Evolutionary conservation across 2,888 invertebrate species (phyloP), one percentile per base, ranked within the genome.

Genomic region (Drosophila pegasa): DNA sequence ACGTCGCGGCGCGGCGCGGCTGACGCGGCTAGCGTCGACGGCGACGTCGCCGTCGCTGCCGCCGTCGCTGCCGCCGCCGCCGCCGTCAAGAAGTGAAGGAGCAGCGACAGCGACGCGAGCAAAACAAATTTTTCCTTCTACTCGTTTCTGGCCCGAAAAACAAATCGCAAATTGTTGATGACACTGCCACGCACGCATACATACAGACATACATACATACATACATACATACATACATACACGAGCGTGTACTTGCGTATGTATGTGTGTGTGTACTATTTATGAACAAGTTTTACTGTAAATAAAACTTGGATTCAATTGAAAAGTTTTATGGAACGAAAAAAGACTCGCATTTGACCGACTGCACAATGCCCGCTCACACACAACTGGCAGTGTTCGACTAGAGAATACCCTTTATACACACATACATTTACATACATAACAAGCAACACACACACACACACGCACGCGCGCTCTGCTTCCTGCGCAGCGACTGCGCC

Each of bases 1-100:
- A 57, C 71, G 60, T 41, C 55, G 47, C 43, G 25, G 10, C 9
- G 61, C 55, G 66, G 47, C 58, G 59, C 61, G 47, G 38, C 41
- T 29, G 43, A 50, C 43, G 16, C 37, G 43, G 71, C 27, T 37
- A 43, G 10, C 45, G 64, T 12, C 31, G 50, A 7, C 56, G 50
- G 2, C 40, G 37, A 10, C 56, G 38, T 5, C 43, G 20, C 7
- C 62, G 38, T 27, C 29, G 52, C 5, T 35, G 67, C 20, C 14
- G 35, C 12, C 47, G 59, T 35, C 29, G 43, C 7, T 58, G 63
- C 47, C 57, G 71, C 20, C 14, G 35, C 12, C 38, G 52, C 27
- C 29, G 37, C 6, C 67, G 59, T 38, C 57, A 48, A 52, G 55
- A 70, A 65, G 58, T 70, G 71, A 74, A 70, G 71, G 71, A 71